Evolutionary conservation across 1,140 invertebrate species (phyloP).

Genomic region (Lepeophtheirus salmonis): DNA sequence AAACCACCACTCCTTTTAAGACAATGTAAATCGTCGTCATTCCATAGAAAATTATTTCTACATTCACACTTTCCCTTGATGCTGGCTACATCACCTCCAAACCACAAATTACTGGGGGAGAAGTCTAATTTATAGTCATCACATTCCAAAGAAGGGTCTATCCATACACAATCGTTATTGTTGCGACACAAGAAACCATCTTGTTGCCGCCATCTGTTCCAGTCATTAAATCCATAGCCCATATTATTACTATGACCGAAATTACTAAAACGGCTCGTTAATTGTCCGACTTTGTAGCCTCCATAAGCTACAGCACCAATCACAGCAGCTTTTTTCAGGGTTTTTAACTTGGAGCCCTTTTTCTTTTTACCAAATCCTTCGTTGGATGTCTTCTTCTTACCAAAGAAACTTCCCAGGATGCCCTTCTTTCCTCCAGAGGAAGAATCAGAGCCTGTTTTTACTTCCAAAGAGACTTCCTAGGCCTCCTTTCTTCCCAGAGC

Average conservation of each 20-base stretch:
- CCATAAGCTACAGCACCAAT: conserved; percentile 15
- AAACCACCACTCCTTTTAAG: neutral
- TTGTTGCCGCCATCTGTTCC: conserved; percentile 10
- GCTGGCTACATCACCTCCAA: conserved; percentile 12
- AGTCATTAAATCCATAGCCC: conserved; percentile 12
- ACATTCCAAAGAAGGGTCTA: conserved; percentile 11
- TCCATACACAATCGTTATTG: conserved; percentile 13
- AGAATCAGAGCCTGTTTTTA: conserved; percentile 1
- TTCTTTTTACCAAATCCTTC: neutral
- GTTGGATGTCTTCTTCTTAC: neutral
- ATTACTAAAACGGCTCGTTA: neutral
- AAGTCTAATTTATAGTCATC: conserved; percentile 17
- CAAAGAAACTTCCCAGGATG: neutral
- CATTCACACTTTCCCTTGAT: conserved; percentile 14
- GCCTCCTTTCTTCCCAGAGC: too few relatives aligned
- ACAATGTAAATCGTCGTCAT: conserved; percentile 13
- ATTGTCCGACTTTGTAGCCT: conserved; percentile 10
- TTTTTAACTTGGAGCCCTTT: conserved; percentile 4
- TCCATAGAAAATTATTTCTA: conserved; percentile 3
- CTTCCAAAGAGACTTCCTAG: conserved; percentile 5
- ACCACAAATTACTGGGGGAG: conserved; percentile 8
- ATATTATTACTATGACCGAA: neutral
- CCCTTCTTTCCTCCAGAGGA: neutral
- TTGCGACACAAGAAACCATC: conserved; percentile 13
- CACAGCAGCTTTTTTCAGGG: conserved; percentile 14